Conservation (phyloP, 64 coral and sea anemone species). For the Actinia tenebrosa region DNA sequence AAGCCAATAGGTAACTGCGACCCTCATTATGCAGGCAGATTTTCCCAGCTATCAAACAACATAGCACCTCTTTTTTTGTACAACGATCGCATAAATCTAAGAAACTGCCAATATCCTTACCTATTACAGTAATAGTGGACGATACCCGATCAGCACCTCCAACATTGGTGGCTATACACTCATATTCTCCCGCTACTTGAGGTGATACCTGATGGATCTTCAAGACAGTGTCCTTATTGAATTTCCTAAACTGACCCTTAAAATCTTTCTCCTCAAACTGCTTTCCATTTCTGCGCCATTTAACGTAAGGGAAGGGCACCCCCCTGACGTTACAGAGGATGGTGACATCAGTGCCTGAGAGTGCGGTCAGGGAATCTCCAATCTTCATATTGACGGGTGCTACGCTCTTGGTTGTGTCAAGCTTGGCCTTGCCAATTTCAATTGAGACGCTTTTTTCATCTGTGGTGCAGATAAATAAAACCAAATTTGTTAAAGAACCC, state of each 20-base stretch:
- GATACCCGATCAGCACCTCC: conserved; percentile 62
- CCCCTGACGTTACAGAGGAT: conserved; percentile 51
- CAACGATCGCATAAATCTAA: too few relatives aligned
- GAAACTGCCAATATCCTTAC: conserved; percentile 5
- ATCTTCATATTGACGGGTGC: conserved; percentile 36
- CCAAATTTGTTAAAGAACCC: too few relatives aligned
- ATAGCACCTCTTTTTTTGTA: too few relatives aligned
- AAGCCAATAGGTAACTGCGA: too few relatives aligned
- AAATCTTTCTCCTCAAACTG: conserved; percentile 22
- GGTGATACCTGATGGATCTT: conserved; percentile 23
- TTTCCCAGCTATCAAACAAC: too few relatives aligned
- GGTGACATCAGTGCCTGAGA: conserved; percentile 54
- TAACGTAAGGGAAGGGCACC: conserved; percentile 54
- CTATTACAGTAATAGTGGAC: conserved; percentile 48
- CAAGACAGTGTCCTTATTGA: conserved; percentile 23
- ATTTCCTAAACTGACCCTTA: conserved; percentile 28
- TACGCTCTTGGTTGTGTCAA: conserved; percentile 33
- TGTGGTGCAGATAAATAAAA: background rate
- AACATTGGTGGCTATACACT: conserved; percentile 64
- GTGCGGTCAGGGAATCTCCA: conserved; percentile 38
- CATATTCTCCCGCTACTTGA: conserved; percentile 53
- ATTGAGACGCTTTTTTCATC: conserved; percentile 51
- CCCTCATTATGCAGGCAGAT: too few relatives aligned
- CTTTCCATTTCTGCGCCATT: conserved; percentile 51
- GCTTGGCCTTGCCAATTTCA: conserved; percentile 11